A percentile compares a stretch with the other conserved stretches of the same genome.
Evolutionary conservation across 92 coral and sea anemone species (phyloP).

Genomic region (Hydrozoanthus gracilis): DNA sequence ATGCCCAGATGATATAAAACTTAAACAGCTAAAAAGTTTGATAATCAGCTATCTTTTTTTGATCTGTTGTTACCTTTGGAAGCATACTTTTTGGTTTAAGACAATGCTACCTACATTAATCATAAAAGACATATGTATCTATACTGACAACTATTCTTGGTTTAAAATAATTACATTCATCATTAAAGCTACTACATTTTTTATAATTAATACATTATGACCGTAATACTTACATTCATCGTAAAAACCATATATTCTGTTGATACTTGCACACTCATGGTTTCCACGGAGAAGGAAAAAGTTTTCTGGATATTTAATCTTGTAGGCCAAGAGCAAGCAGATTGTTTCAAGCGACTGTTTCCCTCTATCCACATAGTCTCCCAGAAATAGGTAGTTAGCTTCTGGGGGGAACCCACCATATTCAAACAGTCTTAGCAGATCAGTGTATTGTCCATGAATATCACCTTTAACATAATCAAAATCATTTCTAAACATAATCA

Average conservation of each 20-base stretch:
- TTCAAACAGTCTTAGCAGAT: slow-evolving; percentile 94
- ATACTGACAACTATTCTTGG: too few relatives aligned
- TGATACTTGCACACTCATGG: slow-evolving; percentile 99
- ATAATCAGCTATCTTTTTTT: too few relatives aligned
- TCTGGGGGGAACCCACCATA: slow-evolving; percentile 99
- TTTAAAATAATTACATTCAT: too few relatives aligned
- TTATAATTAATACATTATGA: too few relatives aligned
- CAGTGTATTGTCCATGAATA: slow-evolving; percentile 99
- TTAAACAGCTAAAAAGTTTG: too few relatives aligned
- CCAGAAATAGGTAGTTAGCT: slow-evolving; percentile 96
- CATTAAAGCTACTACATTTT: too few relatives aligned
- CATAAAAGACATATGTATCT: too few relatives aligned
- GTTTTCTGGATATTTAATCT: slow-evolving; percentile 98
- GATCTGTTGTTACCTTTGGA: too few relatives aligned
- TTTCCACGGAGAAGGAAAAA: slow-evolving; percentile 98
- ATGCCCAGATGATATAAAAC: too few relatives aligned
- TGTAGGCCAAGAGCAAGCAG: slow-evolving; percentile 94
- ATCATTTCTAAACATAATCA: background rate
- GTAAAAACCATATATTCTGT: slow-evolving; percentile 98
- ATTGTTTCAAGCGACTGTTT: slow-evolving; percentile 98
- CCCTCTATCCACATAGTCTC: slow-evolving; percentile 99
- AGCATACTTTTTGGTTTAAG: too few relatives aligned
- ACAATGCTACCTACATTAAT: too few relatives aligned
- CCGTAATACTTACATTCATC: slow-evolving; percentile 91
- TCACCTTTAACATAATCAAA: slow-evolving; percentile 73